These are phyloP conservation scores for Scrobipalpa atriplicella DNA, from an alignment of 2,888 invertebrate genomes.

Conservation along the genomic window DNA sequence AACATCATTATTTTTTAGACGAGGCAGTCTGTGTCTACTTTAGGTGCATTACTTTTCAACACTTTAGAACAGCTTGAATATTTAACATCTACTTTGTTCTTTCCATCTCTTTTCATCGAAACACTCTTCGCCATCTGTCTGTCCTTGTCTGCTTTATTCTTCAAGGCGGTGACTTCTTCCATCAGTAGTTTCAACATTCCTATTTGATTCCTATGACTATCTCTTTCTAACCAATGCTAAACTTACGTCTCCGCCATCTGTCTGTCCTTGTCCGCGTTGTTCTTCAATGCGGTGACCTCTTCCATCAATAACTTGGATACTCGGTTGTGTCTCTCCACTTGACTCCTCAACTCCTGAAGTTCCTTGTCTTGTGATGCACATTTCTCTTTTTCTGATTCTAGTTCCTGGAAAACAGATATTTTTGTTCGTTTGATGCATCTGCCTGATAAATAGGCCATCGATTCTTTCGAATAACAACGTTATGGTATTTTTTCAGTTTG, in stretches of 20 bases:
- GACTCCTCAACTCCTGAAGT: slow-evolving; percentile 70
- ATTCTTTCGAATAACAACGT: too few species aligned
- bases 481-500: too few species aligned
- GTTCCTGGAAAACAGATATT: slow-evolving; percentile 74
- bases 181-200: slow-evolving; percentile 86
- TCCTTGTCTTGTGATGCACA: slow-evolving; percentile 80
- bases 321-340: slow-evolving; percentile 84
- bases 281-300: slow-evolving; percentile 84
- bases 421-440: too few species aligned
- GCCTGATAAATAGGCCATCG: too few species aligned
- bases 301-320: slow-evolving; percentile 86
- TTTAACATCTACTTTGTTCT: too few species aligned
- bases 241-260: slow-evolving; percentile 82
- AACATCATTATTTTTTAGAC: too few species aligned
- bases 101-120: too few species aligned
- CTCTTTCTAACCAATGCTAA: slow-evolving; percentile 21
- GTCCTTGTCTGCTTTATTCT: slow-evolving; percentile 84
- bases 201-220: slow-evolving; percentile 71
- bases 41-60: too few species aligned
- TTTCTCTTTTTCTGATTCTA: slow-evolving; percentile 75
- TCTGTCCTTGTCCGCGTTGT: slow-evolving; percentile 84
- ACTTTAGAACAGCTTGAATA: too few species aligned
- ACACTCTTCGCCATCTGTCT: slow-evolving; percentile 77
- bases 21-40: too few species aligned
- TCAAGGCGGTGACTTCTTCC: slow-evolving; percentile 85